phyloP scores from a whole-genome alignment of 2,113 vertebrate species.

The Oophaga pumilio region DNA sequence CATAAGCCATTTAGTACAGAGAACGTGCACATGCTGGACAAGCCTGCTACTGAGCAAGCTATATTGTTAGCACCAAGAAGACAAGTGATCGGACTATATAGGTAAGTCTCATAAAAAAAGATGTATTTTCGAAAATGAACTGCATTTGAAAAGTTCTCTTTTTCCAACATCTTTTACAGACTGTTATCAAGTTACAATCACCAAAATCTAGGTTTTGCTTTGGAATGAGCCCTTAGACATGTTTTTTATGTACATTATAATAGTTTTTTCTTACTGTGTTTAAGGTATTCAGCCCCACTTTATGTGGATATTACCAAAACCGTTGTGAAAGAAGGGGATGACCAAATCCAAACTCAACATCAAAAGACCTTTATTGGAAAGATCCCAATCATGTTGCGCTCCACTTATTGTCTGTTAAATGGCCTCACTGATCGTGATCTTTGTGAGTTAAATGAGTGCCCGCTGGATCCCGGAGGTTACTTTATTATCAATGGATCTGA shows the following conservation, averaged over 20 bases:
- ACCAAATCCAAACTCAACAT: slow-evolving; percentile 95
- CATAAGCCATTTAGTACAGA: too few relatives aligned
- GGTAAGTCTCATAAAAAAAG: too few relatives aligned
- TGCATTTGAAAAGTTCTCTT: too few relatives aligned
- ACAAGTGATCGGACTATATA: too few relatives aligned
- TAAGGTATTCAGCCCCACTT: slow-evolving; percentile 93
- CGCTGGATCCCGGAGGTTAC: slow-evolving; percentile 94
- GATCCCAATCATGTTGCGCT: slow-evolving; percentile 98
- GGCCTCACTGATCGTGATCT: slow-evolving; percentile 94
- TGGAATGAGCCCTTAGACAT: not conserved
- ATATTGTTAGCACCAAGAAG: too few relatives aligned
- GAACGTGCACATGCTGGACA: too few relatives aligned
- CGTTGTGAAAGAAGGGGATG: slow-evolving; percentile 96
- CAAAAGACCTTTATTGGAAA: slow-evolving; percentile 99
- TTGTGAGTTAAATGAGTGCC: slow-evolving; percentile 96
- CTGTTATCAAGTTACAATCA: too few relatives aligned
- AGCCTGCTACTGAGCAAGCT: too few relatives aligned
- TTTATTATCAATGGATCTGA: slow-evolving; percentile 99
- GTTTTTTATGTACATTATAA: not conserved
- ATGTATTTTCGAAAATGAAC: too few relatives aligned
- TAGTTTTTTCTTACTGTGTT: not conserved
- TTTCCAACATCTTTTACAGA: too few relatives aligned
- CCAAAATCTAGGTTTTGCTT: too few relatives aligned
- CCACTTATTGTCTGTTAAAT: slow-evolving; percentile 93
- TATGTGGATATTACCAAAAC: slow-evolving; percentile 99